These are phyloP conservation scores for Lates calcarifer DNA, from an alignment of 2,113 vertebrate species.

Conservation along the genomic window DNA sequence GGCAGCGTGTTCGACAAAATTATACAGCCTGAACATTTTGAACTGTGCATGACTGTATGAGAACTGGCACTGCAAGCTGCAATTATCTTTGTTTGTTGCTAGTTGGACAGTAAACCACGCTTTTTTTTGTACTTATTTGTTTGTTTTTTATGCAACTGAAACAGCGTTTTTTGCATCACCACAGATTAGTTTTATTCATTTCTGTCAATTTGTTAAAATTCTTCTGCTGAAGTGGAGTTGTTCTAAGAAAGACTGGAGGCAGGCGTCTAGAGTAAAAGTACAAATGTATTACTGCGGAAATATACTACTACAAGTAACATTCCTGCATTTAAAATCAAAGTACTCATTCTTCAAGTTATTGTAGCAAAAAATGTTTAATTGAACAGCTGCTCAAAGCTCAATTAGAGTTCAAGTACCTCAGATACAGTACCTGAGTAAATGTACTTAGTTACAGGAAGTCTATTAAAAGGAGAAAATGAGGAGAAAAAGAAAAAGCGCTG, in stretches of 20 bases:
- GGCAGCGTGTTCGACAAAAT: constrained; percentile 16
- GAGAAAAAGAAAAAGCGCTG: constrained; percentile 22
- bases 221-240: background rate
- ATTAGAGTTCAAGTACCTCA: background rate
- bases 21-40: constrained; percentile 27
- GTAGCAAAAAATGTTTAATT: too few species aligned
- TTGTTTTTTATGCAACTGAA: background rate
- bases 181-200: background rate
- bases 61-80: constrained; percentile 18
- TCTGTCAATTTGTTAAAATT: background rate
- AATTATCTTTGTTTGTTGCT: constrained; percentile 48
- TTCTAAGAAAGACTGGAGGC: background rate
- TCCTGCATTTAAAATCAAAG: too few species aligned
- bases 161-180: background rate
- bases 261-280: too few species aligned
- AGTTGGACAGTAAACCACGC: constrained; percentile 7
- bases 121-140: background rate
- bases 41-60: constrained; percentile 32
- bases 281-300: too few species aligned
- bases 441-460: background rate
- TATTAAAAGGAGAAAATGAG: background rate
- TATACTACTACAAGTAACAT: too few species aligned
- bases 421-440: background rate
- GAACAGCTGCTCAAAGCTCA: background rate
- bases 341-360: too few species aligned